These are phyloP conservation scores for Odontomyia ornata DNA, from an alignment of 2,888 invertebrate genomes.

Conservation along the genomic window DNA sequence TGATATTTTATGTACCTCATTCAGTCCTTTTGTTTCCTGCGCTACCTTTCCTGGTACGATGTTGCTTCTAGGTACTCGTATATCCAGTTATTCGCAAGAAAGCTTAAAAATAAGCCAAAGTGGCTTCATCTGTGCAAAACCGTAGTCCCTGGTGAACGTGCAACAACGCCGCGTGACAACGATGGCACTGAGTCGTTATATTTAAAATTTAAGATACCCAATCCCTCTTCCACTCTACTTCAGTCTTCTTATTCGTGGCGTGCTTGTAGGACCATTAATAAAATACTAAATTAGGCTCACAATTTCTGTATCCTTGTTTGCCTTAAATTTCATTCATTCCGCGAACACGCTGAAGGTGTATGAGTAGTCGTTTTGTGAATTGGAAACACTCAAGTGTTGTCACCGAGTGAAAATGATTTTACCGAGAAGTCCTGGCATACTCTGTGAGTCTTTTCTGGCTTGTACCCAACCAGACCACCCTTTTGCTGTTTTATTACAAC, in stretches of 20 bases:
- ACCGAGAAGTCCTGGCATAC: not conserved
- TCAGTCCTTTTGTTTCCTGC: not conserved
- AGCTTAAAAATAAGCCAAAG: conserved; percentile 13
- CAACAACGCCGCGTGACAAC: not conserved
- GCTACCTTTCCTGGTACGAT: conserved; percentile 5
- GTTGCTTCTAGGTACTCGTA: too few relatives aligned
- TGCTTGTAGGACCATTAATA: conserved; percentile 30
- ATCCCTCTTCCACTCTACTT: not conserved
- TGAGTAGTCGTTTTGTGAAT: not conserved
- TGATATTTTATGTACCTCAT: conserved; percentile 23
- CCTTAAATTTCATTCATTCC: not conserved
- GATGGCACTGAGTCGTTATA: not conserved
- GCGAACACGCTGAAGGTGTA: not conserved
- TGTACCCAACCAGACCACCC: not conserved
- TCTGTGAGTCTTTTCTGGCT: not conserved
- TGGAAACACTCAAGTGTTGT: not conserved
- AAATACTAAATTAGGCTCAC: conserved; percentile 42
- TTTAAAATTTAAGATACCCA: conserved; percentile 31
- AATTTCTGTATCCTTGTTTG: conserved; percentile 1
- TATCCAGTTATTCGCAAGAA: not conserved
- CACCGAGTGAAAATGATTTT: not conserved
- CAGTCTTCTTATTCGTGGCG: not conserved
- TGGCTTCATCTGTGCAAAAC: not conserved
- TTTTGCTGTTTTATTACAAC: not conserved
- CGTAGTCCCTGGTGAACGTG: not conserved